Evolutionary conservation across 2,888 invertebrate species (phyloP), one percentile per base, ranked within the genome.

Genomic region (Tipula unca): DNA sequence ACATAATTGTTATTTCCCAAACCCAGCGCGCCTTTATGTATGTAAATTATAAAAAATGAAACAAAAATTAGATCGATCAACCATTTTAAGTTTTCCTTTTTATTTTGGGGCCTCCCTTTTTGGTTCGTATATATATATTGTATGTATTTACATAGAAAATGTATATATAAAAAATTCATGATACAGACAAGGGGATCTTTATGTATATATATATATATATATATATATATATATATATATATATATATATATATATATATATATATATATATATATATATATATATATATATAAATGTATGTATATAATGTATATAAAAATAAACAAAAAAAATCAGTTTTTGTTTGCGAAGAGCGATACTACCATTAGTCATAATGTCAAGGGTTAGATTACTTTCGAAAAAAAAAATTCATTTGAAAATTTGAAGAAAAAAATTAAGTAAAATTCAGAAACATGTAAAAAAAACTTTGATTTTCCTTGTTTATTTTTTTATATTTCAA

Each of bases 311-410:
- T 8, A 69, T 0, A 69, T 20, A 69, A 13, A 20, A 25, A 25
- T 10, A 69, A 20, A 1, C 1, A 69, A 25, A 69, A 32, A 25
- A 69, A 69, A 69, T 25, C 25, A 20, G 10, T 69, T 69, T 69
- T 69, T 69, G 69, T 69, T 69, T 69, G 69, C 69, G 25, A 69
- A 69, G 69, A 69, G 69, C 69, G 69, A 69, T 69, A 69, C 69
- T 69, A 69, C 69, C 69, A 69, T 69, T 69, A 69, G 69, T 69
- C 69, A 69, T 69, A 69, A 69, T 69, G 69, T 69, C 69, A 69
- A 69, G 69, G 69, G 69, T 69, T 69, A 69, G 69, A 69, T 69
- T 69, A 69, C 69, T 69, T 69, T 69, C 25, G 69, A 13, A 69
- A 69, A 69, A 25, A 69, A 69, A 69, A 69, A 69, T 69, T 69